phyloP scores from a whole-genome alignment of 2,113 vertebrate genomes.

The Periophthalmus modestus region DNA sequence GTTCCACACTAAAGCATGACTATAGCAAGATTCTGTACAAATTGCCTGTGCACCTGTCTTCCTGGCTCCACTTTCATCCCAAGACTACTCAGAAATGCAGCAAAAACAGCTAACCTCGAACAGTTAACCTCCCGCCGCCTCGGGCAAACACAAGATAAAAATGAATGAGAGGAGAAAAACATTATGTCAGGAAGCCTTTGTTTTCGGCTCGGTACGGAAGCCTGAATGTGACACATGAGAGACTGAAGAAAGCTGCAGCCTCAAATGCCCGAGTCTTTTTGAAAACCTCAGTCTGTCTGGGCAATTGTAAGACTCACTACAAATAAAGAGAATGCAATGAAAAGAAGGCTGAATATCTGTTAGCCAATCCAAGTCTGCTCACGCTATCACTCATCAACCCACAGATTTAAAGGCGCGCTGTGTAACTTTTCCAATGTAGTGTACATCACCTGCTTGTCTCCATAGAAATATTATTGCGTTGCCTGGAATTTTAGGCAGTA shows the following conservation, averaged over 20 bases:
- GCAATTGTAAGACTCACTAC: background rate
- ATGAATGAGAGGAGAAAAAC: conserved; percentile 21
- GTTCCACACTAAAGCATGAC: background rate
- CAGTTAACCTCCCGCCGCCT: conserved; percentile 9
- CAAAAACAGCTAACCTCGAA: conserved; percentile 8
- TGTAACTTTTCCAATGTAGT: no score
- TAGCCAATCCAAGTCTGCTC: no score
- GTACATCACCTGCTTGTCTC: no score
- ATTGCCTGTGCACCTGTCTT: conserved; percentile 7
- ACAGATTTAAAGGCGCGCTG: no score
- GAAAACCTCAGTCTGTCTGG: conserved; percentile 39
- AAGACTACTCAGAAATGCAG: conserved; percentile 21
- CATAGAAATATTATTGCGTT: no score
- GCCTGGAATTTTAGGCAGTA: no score
- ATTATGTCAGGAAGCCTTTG: conserved; percentile 10
- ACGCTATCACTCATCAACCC: no score
- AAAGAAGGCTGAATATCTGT: background rate
- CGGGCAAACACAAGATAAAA: conserved; percentile 24
- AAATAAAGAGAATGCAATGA: conserved; percentile 1
- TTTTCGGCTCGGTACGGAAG: background rate
- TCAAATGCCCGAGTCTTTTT: conserved; percentile 41
- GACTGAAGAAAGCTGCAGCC: conserved; percentile 27
- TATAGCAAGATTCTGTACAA: conserved; percentile 15
- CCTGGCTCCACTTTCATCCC: conserved; percentile 28
- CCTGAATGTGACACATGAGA: conserved; percentile 24